Base-by-base conservation (phyloP, 2,888 invertebrate genomes). In the Phaedon cochleariae region DNA sequence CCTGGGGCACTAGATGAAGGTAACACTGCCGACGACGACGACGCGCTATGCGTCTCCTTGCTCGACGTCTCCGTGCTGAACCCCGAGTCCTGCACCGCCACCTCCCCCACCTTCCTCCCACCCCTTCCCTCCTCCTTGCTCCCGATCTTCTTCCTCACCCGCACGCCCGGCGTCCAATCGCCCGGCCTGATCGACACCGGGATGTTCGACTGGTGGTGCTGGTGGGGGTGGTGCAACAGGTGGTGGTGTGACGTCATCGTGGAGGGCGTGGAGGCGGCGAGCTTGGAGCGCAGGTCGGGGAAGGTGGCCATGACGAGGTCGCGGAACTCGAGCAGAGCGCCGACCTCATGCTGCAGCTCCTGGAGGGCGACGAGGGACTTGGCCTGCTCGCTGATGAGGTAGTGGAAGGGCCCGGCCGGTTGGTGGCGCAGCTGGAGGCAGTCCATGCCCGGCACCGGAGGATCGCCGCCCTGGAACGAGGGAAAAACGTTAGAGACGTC, bases 291-390 rank as follows among this genome's bases (percentile, higher is more conserved):
- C 83, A 95, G 89, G 87, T 94, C 93, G 79, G 95, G 95, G 87
- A 95, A 94, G 81, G 94, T 93, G 89, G 94, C 94, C 90, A 95
- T 94, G 88, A 95, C 95, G 89, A 94, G 90, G 86, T 95, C 94
- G 85, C 95, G 92, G 85, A 95, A 95, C 87, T 95, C 94, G 85
- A 95, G 89, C 78, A 95, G 85, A 78, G 94, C 94, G 74, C 94
- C 94, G 86, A 95, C 95, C 87, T 95, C 95, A 91, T 94, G 92
- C 90, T 95, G 95, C 84, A 95, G 89, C 87, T 95, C 95, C 88
- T 95, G 94, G 83, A 95, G 87, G 71, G 91, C 92, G 79, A 92
- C 90, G 84, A 92, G 86, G 76, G 94, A 95, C 86, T 94, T 95
- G 82, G 94, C 93, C 87, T 94, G 94, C 86, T 94, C 94, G 86